Evolutionary conservation across 2,113 vertebrate species (phyloP).

Genomic region (Myanophis thanlyinensis): DNA sequence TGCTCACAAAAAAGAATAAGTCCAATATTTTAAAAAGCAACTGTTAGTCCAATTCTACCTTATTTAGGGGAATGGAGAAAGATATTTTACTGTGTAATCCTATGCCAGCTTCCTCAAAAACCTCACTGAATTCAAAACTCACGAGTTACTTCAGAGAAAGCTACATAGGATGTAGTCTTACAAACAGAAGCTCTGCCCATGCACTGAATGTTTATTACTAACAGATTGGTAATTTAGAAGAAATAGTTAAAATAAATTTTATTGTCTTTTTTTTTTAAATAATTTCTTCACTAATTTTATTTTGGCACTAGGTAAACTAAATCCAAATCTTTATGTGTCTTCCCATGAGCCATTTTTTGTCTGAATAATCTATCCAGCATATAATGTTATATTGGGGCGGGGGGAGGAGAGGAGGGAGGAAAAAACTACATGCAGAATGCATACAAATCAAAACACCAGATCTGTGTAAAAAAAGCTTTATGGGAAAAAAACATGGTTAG

Average conservation of each 20-base stretch:
- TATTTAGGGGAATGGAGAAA: slow-evolving; percentile 21
- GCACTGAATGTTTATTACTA: slow-evolving; percentile 50
- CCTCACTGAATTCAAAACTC: neutral
- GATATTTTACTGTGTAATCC: slow-evolving; percentile 16
- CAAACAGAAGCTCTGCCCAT: slow-evolving; percentile 56
- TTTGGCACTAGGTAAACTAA: slow-evolving; percentile 57
- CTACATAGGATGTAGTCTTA: slow-evolving; percentile 26
- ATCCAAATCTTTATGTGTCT: slow-evolving; percentile 81
- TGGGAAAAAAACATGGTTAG: slow-evolving; percentile 78
- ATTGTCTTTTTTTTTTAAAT: neutral
- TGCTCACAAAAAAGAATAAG: neutral
- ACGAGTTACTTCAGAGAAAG: neutral
- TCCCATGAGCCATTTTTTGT: slow-evolving; percentile 82
- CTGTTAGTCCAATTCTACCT: slow-evolving; percentile 41
- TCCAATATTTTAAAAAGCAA: slow-evolving; percentile 63
- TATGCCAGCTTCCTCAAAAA: neutral
- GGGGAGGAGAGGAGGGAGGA: slow-evolving; percentile 4
- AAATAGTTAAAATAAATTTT: neutral
- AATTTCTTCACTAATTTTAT: slow-evolving; percentile 37
- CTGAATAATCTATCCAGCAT: slow-evolving; percentile 75
- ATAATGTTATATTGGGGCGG: slow-evolving; percentile 66
- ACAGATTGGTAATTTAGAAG: neutral
- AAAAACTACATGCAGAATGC: slow-evolving; percentile 84
- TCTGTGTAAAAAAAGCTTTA: slow-evolving; percentile 80
- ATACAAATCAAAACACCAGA: slow-evolving; percentile 81